phyloP scores from a whole-genome alignment of 2,888 invertebrate species.

The Brachyptera putata region DNA sequence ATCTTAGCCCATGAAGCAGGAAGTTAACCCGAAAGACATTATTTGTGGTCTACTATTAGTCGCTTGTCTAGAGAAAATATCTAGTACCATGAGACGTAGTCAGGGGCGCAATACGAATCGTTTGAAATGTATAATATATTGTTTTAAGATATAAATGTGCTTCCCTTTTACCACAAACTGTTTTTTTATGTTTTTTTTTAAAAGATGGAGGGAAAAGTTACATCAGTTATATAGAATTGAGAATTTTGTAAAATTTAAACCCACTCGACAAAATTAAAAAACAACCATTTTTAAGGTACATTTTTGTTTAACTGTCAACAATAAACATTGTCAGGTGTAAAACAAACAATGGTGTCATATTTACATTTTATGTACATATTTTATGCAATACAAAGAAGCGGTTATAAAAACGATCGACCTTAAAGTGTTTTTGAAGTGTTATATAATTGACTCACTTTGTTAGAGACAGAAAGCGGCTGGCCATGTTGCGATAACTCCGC shows the following conservation, averaged over 20 bases:
- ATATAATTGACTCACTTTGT: slow-evolving; percentile 37
- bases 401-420: slow-evolving; percentile 38
- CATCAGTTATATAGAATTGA: slow-evolving; percentile 23
- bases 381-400: slow-evolving; percentile 37
- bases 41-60: no score
- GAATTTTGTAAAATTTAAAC: slow-evolving; percentile 19
- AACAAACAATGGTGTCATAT: slow-evolving; percentile 39
- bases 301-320: slow-evolving; percentile 38
- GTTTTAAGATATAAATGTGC: no score
- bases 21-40: no score
- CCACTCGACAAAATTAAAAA: slow-evolving; percentile 37
- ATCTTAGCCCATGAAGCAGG: no score
- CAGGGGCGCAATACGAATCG: slow-evolving; percentile 2
- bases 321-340: slow-evolving; percentile 39
- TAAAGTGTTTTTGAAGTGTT: slow-evolving; percentile 35
- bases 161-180: no score
- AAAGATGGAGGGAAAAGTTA: slow-evolving; percentile 32
- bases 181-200: slow-evolving; percentile 52
- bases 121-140: background rate
- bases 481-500: background rate
- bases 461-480: slow-evolving; percentile 19
- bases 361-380: slow-evolving; percentile 38
- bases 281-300: slow-evolving; percentile 31
- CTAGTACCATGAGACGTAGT: no score
- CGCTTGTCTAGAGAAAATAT: no score